Evolutionary conservation across 2,888 invertebrate species (phyloP).

Genomic region (Gibbula magus): DNA sequence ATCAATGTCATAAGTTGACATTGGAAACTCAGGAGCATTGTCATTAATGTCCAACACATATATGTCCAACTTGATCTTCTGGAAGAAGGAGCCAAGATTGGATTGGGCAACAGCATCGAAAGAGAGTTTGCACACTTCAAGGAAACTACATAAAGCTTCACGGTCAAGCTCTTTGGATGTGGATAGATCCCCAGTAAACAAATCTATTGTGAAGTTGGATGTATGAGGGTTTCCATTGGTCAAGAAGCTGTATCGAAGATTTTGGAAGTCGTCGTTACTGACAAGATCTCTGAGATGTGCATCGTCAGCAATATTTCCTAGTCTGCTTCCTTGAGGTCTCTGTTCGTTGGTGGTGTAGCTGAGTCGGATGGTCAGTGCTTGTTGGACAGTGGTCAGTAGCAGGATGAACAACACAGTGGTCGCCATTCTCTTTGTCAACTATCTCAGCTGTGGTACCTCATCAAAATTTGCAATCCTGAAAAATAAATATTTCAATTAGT

Average conservation of each 20-base stretch:
- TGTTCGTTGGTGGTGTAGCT: conserved; percentile 64
- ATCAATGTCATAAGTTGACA: conserved; percentile 25
- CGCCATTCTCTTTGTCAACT: too few relatives aligned
- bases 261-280: conserved; percentile 44
- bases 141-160: conserved; percentile 40
- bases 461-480: too few relatives aligned
- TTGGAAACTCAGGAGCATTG: conserved; percentile 53
- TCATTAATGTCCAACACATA: conserved; percentile 59
- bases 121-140: conserved; percentile 38
- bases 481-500: too few relatives aligned
- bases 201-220: conserved; percentile 86
- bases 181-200: conserved; percentile 88
- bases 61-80: conserved; percentile 77
- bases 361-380: conserved; percentile 32
- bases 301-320: conserved; percentile 74
- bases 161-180: conserved; percentile 77
- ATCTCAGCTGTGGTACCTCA: too few relatives aligned
- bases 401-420: background rate
- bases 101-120: conserved; percentile 49
- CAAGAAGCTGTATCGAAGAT: conserved; percentile 51
- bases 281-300: conserved; percentile 46
- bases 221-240: conserved; percentile 42
- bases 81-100: conserved; percentile 75
- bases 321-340: conserved; percentile 52
- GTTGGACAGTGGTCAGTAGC: background rate